phyloP scores from a whole-genome alignment of 1,140 invertebrate species.

The Ostrea denselamellosa region DNA sequence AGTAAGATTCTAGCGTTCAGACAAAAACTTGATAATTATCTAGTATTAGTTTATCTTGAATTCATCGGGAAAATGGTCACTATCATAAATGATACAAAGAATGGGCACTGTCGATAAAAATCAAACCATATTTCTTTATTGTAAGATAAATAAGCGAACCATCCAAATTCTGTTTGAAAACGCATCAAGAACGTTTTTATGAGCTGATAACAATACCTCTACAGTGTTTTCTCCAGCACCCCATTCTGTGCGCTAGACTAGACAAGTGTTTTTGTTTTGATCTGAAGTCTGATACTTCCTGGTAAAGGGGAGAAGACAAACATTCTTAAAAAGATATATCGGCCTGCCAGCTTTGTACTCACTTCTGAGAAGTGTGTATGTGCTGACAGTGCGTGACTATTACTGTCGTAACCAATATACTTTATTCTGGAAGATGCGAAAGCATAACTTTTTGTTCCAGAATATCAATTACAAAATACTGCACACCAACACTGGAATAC shows the following conservation, averaged over 20 bases:
- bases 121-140: too few relatives aligned
- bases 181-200: background rate
- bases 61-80: too few relatives aligned
- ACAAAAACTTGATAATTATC: too few relatives aligned
- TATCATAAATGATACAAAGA: too few relatives aligned
- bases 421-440: background rate
- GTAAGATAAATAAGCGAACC: too few relatives aligned
- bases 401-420: background rate
- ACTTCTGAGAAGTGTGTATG: background rate
- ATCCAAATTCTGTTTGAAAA: too few relatives aligned
- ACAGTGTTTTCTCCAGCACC: background rate
- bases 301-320: background rate
- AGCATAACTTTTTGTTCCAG: background rate
- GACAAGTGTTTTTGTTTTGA: slow-evolving; percentile 17
- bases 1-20: too few relatives aligned
- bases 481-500: too few relatives aligned
- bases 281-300: slow-evolving; percentile 5
- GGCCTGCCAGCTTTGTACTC: background rate
- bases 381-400: background rate
- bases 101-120: too few relatives aligned
- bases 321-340: too few relatives aligned
- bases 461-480: background rate
- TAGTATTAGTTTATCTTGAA: too few relatives aligned
- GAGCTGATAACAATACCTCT: background rate
- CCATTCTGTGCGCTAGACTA: background rate